Conservation (phyloP, 1,140 invertebrate genomes). For the Ceratosolen solmsi region DNA sequence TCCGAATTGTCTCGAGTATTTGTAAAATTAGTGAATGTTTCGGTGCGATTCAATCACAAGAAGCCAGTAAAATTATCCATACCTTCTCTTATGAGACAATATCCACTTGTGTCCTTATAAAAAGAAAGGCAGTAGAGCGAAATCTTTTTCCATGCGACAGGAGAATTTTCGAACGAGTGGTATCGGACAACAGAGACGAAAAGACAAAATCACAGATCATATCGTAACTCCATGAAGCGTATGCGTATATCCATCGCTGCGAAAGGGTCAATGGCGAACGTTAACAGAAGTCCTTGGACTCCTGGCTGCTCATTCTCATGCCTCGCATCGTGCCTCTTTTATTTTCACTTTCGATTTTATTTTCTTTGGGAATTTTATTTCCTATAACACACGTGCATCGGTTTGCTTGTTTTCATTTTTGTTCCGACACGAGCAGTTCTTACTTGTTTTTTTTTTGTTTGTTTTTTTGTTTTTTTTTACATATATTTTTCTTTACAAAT, state of each 20-base stretch:
- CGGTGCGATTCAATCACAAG: too few relatives aligned
- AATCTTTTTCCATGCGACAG: too few relatives aligned
- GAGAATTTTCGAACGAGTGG: background rate
- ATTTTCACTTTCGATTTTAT: constrained; percentile 5
- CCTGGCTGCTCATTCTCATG: background rate
- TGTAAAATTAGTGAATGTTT: too few relatives aligned
- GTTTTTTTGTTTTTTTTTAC: too few relatives aligned
- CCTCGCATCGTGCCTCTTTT: background rate
- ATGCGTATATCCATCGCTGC: background rate
- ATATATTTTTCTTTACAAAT: background rate
- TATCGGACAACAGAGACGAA: background rate
- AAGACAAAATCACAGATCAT: background rate
- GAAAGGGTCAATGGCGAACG: constrained; percentile 44
- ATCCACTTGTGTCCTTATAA: too few relatives aligned
- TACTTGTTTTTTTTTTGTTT: background rate
- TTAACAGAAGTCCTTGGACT: constrained; percentile 30
- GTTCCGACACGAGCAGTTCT: too few relatives aligned
- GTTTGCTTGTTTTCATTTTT: background rate
- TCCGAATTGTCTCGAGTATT: too few relatives aligned
- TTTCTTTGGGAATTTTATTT: constrained; percentile 30
- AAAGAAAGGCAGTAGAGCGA: too few relatives aligned
- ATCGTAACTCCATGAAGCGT: background rate
- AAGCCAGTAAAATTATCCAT: too few relatives aligned
- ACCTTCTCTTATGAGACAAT: too few relatives aligned
- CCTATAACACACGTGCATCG: background rate